Base-by-base conservation (phyloP, 2,797 vertebrate genomes). In the Rhinella marina region DNA sequence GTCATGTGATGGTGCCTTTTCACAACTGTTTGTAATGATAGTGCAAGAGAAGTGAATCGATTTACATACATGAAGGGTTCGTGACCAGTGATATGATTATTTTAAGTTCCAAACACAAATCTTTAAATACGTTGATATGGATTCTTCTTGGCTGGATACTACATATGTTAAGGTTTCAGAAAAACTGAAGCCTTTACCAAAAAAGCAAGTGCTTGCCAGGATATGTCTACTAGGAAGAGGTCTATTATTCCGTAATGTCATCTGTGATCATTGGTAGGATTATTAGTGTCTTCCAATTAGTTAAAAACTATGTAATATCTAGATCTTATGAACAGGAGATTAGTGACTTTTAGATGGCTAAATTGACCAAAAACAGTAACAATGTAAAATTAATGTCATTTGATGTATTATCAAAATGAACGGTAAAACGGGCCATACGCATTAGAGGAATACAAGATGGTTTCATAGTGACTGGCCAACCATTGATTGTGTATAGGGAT, bases 201-300 rank as follows among this genome's bases (percentile, higher is more conserved):
- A 41, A 19, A 21, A 48, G 5, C 2, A 25, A 14, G n/a, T 27
- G 25, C 9, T 78, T 29, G n/a, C 32, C 12, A 64, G 59, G 14
- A 64, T 50, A 81, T 81, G 61, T 66, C 17, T 1, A 64, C 13
- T 14, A 61, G 57, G 56, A n/a, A 85, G 61, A 77, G 19, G 27
- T 7, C 23, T 81, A 81, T 9, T 57, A 85, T 17, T 6, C 7
- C 41, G 7, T 41, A 41, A 41, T 32, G 62, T 66, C 59, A 78
- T 64, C 16, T 29, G 19, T 62, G 23, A 50, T 54, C 21, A 77
- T 54, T n/a, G 2, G 50, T 48, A 54, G n/a, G 23, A 11, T 16
- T 25, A n/a, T 77, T 77, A 77, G 75, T 77, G 75, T 54, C 72
- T 50, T 75, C 23, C 48, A 76, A 54, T 52, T 52, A 77, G 25